Evolutionary conservation across 2,888 invertebrate genomes (phyloP).

Genomic region (Diarsia brunnea): DNA sequence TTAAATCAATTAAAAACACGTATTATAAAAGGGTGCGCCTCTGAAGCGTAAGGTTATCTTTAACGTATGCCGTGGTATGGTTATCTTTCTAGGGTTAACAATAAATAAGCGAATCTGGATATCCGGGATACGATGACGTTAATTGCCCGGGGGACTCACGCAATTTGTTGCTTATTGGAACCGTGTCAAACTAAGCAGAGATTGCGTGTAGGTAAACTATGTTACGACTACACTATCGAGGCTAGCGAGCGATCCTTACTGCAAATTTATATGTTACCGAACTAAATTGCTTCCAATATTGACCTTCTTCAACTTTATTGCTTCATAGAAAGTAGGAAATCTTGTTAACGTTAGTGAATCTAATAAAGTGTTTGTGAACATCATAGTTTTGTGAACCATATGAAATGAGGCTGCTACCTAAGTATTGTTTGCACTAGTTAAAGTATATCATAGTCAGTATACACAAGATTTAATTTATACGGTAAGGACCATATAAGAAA

Average conservation of each 20-base stretch:
- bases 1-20: too few species aligned
- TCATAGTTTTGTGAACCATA: not conserved
- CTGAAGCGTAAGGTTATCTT: too few species aligned
- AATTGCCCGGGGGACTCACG: constrained; percentile 73
- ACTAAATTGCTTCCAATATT: constrained; percentile 44
- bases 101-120: constrained; percentile 79
- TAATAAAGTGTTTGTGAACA: constrained; percentile 9
- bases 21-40: too few species aligned
- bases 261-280: constrained; percentile 56
- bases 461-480: not conserved
- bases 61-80: too few species aligned
- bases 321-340: constrained; percentile 36
- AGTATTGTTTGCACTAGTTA: not conserved
- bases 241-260: constrained; percentile 33
- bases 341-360: constrained; percentile 17
- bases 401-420: not conserved
- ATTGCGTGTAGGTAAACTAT: constrained; percentile 71
- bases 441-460: not conserved
- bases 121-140: constrained; percentile 77
- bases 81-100: too few species aligned
- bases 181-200: constrained; percentile 73
- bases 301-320: constrained; percentile 49
- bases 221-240: constrained; percentile 56
- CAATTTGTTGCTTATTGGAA: constrained; percentile 74
- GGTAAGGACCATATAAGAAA: not conserved